Base-by-base conservation (phyloP, 2,888 invertebrate genomes). In the Automeris io region DNA sequence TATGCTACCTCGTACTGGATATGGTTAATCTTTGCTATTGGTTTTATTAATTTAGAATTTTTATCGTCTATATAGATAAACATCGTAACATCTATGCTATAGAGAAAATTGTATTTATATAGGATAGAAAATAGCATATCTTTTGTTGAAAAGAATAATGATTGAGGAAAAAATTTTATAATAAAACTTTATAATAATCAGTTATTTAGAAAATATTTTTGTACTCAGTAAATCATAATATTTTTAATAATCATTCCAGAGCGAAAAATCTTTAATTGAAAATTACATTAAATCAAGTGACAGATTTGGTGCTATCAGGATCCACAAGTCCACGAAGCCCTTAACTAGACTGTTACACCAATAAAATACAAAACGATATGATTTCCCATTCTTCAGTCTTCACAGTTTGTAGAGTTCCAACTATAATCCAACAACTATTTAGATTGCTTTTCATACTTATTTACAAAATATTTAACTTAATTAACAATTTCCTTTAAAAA, bases 291-390 rank as follows among this genome's bases (percentile, higher is more conserved):
- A 19, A 5, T 19, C 19, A 19, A 65, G 64, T 60, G 59, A 62
- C 62, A 57, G 58, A 46, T 66, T 66, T 64, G 63, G 68, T 68
- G 65, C 60, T 68, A 68, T 66, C 52, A 57, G 49, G 61, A 63
- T 68, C 71, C 75, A 72, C 70, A 61, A 73, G 63, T 68, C 71
- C 75, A 72, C 70, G 61, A 73, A 77, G 76, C 73, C 72, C 80
- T 74, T 80, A 78, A 65, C 54, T 73, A 75, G 62, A 67, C 63
- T 70, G 70, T 75, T 78, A 79, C 70, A 70, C 66, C 77, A 79
- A 58, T 77, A 79, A 78, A 75, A 72, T 82, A 85, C 77, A 83
- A 82, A 86, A 85, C 78, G 81, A 86, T 85, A 85, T 85, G 83
- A 82, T 77, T 79, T 76, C 78, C 75, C 76, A 68, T 75, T 81